Evolutionary conservation across 2,888 invertebrate genomes (phyloP), one percentile per base, ranked within the genome.

Genomic region (Leptinotarsa tumamoca): DNA sequence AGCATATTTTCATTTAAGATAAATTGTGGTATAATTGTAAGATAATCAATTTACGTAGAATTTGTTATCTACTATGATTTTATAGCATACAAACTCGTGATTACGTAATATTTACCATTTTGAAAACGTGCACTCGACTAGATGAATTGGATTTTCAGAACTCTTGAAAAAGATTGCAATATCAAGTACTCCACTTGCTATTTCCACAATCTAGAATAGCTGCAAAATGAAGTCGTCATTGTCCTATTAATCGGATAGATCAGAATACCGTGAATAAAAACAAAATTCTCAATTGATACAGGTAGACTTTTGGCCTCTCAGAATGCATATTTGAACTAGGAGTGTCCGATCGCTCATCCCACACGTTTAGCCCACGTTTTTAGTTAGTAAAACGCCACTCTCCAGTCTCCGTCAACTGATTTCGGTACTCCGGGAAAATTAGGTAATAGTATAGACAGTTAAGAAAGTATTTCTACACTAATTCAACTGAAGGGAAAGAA

Each of bases 241-340:
- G 4, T 23, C 27, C 14, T 23, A 58, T 58, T 58, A 58, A 58
- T 58, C 13, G 23, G 4, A 58, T 27, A 15, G 15, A 23, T 58
- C 23, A 15, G 23, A 23, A 71, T 50, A 50, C 68, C n/a, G 52
- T 68, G 21, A 58, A n/a, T 49, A 70, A 77, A 78, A 67, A 68
- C 56, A 71, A 71, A 74, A 68, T 72, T 76, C 75, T 75, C 75
- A 52, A 54, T 58, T 68, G 68, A 71, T 71, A 72, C 74, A 68
- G 67, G 76, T 77, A 74, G 71, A 73, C 72, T 83, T 81, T 82
- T 81, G 82, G 81, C 81, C 78, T 79, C 78, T 82, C 81, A 79
- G 82, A 83, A 84, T 82, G 83, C 83, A 84, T 84, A 84, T 84
- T 84, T 83, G 83, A 84, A 82, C 83, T 84, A 83, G 84, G 84